Conservation (phyloP, 1,140 invertebrate species). For the Ephestia elutella region DNA sequence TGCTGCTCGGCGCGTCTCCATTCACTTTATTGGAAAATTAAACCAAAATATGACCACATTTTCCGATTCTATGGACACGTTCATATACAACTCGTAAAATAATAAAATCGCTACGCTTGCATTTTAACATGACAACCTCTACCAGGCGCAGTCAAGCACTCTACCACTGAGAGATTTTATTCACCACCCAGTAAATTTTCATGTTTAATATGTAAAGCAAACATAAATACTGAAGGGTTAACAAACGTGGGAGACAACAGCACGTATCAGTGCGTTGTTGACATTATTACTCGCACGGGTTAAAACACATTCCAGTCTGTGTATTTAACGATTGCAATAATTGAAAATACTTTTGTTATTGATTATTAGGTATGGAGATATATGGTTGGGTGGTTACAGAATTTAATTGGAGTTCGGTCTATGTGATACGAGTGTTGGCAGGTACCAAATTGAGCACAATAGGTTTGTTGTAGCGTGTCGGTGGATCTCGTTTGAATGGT, state of each 20-base stretch:
- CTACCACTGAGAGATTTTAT: slow-evolving; percentile 19
- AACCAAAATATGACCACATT: no score
- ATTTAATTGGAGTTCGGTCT: not conserved
- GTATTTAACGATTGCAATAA: slow-evolving; percentile 1
- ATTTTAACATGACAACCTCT: slow-evolving; percentile 33
- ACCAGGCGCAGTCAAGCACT: slow-evolving; percentile 10
- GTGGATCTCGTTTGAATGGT: slow-evolving; percentile 16
- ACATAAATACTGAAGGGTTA: not conserved
- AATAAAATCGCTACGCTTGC: slow-evolving; percentile 16
- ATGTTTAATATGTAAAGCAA: not conserved
- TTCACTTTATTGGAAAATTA: no score
- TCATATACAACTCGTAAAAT: no score
- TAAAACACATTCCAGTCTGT: not conserved
- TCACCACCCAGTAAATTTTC: slow-evolving; percentile 9
- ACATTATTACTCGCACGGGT: slow-evolving; percentile 16
- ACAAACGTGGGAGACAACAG: not conserved
- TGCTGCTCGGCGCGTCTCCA: no score
- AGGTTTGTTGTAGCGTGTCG: not conserved
- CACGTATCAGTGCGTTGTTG: slow-evolving; percentile 11
- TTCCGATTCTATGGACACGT: no score
- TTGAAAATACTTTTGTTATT: not conserved
- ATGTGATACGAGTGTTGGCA: slow-evolving; percentile 13
- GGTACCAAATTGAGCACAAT: not conserved
- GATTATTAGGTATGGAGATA: not conserved
- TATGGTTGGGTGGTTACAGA: not conserved